A percentile compares a stretch with the other conserved stretches of the same genome.
These are phyloP conservation scores for Chloromyia formosa DNA, from an alignment of 2,888 invertebrate species.

Conservation along the genomic window DNA sequence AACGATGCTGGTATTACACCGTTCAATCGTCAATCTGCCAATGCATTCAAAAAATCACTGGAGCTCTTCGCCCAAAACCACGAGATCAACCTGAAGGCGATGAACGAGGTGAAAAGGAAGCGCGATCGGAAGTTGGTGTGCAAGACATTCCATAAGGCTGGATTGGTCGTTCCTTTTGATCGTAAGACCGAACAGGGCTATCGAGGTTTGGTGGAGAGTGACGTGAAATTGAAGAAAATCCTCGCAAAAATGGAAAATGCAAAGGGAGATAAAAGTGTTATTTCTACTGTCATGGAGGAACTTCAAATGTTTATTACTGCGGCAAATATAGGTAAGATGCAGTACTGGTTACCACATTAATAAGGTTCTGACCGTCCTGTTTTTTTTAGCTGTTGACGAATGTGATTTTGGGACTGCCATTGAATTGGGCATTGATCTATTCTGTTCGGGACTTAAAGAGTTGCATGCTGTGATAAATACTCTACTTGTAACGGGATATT, in stretches of 20 bases:
- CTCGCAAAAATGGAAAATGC: conserved; percentile 71
- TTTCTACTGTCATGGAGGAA: conserved; percentile 70
- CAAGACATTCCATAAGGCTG: conserved; percentile 81
- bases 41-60: conserved; percentile 70
- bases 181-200: conserved; percentile 87
- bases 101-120: conserved; percentile 69
- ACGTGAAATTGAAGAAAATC: conserved; percentile 75
- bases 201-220: conserved; percentile 75
- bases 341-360: too few relatives aligned
- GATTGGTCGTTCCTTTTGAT: conserved; percentile 86
- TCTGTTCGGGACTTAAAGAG: conserved; percentile 76
- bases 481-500: conserved; percentile 79
- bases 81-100: conserved; percentile 68
- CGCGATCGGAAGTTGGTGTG: conserved; percentile 72
- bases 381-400: conserved; percentile 81
- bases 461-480: conserved; percentile 73
- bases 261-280: conserved; percentile 68
- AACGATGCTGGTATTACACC: conserved; percentile 64
- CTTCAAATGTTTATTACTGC: conserved; percentile 84
- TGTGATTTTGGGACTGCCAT: conserved; percentile 94
- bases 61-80: conserved; percentile 71
- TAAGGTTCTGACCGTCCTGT: not conserved
- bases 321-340: conserved; percentile 72
- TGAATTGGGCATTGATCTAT: conserved; percentile 87
- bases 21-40: conserved; percentile 71